A percentile compares a stretch with the other conserved stretches of the same genome.
Conservation (phyloP, 2,797 vertebrate genomes). For the Bryconaethiops microstoma region DNA sequence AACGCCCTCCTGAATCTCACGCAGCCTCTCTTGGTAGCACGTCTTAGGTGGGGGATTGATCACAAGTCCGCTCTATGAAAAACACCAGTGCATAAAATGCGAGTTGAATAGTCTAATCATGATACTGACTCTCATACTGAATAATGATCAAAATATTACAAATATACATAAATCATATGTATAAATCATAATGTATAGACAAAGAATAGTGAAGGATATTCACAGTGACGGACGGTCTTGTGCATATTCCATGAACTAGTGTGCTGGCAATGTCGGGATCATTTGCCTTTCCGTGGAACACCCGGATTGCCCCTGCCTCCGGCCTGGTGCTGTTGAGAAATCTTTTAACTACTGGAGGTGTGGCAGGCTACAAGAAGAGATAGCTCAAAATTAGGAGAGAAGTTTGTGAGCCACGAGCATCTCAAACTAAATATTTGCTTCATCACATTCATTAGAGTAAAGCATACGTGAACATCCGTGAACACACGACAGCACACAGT, state of each 20-base stretch:
- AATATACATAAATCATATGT: background rate
- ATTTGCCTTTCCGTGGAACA: slow-evolving; percentile 81
- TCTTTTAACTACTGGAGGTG: slow-evolving; percentile 77
- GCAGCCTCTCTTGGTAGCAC: slow-evolving; percentile 79
- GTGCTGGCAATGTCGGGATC: slow-evolving; percentile 79
- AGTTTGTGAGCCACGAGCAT: background rate
- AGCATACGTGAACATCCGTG: too few species aligned
- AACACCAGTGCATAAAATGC: background rate
- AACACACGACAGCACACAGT: too few species aligned
- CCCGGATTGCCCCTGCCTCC: slow-evolving; percentile 72
- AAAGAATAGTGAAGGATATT: background rate
- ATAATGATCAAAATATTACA: background rate
- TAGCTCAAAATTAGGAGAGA: background rate
- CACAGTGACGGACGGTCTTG: slow-evolving; percentile 70
- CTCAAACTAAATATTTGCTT: background rate
- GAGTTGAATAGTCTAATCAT: background rate
- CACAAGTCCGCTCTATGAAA: slow-evolving; percentile 69
- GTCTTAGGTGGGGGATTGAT: slow-evolving; percentile 79
- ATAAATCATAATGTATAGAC: background rate
- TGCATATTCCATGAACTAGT: slow-evolving; percentile 79
- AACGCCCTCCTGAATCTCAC: slow-evolving; percentile 75
- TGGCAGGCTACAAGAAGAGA: slow-evolving; percentile 70
- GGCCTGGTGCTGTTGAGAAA: slow-evolving; percentile 77
- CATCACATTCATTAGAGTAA: background rate
- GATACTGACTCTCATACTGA: background rate